A percentile compares a stretch with the other conserved stretches of the same genome.
These are phyloP conservation scores for Oligia latruncula DNA, from an alignment of 2,888 invertebrate genomes.

Conservation along the genomic window DNA sequence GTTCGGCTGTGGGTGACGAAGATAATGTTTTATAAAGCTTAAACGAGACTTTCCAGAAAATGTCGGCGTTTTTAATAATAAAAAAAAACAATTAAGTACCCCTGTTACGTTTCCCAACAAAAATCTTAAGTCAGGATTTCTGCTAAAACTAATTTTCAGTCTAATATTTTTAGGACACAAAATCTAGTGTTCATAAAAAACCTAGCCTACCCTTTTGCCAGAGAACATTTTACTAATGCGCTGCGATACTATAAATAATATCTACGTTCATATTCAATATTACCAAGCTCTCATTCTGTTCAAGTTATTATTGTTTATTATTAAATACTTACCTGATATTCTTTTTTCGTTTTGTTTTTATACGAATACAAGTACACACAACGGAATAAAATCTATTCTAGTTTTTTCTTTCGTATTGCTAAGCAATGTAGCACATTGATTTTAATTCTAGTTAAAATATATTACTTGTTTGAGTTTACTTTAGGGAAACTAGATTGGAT, in stretches of 20 bases:
- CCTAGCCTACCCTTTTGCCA: neutral
- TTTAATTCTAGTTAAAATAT: slow-evolving; percentile 3
- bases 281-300: neutral
- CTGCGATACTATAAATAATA: slow-evolving; percentile 10
- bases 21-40: neutral
- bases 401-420: neutral
- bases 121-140: neutral
- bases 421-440: neutral
- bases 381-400: neutral
- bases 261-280: slow-evolving; percentile 1
- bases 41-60: neutral
- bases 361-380: neutral
- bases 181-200: neutral
- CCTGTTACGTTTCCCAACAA: neutral
- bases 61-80: neutral
- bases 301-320: neutral
- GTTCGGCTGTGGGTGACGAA: too few species aligned
- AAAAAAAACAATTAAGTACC: neutral
- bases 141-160: too few species aligned
- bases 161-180: neutral
- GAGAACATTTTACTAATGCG: neutral
- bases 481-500: slow-evolving; percentile 26
- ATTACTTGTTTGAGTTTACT: slow-evolving; percentile 9
- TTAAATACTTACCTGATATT: neutral
- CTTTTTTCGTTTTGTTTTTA: slow-evolving; percentile 5